Evolutionary conservation across 2,797 vertebrate species (phyloP).

Genomic region (Diplodus puntazzo): DNA sequence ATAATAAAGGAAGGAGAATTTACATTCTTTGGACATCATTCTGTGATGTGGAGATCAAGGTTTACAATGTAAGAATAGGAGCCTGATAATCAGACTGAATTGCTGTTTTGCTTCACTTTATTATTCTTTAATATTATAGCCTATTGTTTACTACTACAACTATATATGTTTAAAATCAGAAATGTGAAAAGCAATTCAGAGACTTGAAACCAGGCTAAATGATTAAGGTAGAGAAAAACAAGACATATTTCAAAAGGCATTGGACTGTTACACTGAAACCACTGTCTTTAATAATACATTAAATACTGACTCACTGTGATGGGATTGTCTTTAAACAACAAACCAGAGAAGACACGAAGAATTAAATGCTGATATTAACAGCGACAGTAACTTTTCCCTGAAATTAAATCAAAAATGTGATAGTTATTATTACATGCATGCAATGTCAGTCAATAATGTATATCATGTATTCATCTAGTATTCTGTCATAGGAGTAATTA

Average conservation of each 20-base stretch:
- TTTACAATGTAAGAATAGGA: background rate
- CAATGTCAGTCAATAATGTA: conserved; percentile 10
- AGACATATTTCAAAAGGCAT: background rate
- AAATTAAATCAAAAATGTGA: background rate
- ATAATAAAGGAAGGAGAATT: background rate
- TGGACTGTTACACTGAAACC: background rate
- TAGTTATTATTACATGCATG: background rate
- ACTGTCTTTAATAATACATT: background rate
- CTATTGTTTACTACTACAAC: background rate
- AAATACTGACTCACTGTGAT: conserved; percentile 25
- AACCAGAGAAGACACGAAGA: background rate
- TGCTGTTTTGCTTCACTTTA: background rate
- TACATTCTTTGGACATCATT: background rate
- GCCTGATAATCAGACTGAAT: background rate
- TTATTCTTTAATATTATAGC: background rate
- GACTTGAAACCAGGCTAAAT: conserved; percentile 2
- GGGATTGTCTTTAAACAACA: conserved; percentile 15
- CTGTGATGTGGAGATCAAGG: background rate
- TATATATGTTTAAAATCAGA: background rate
- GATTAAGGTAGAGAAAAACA: background rate
- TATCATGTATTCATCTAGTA: background rate
- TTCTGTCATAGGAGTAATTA: background rate
- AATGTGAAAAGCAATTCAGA: background rate
- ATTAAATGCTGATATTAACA: conserved; percentile 11
- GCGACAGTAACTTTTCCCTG: background rate